Base-by-base conservation (phyloP, 2,113 vertebrate genomes). In the Tupaia chinensis region DNA sequence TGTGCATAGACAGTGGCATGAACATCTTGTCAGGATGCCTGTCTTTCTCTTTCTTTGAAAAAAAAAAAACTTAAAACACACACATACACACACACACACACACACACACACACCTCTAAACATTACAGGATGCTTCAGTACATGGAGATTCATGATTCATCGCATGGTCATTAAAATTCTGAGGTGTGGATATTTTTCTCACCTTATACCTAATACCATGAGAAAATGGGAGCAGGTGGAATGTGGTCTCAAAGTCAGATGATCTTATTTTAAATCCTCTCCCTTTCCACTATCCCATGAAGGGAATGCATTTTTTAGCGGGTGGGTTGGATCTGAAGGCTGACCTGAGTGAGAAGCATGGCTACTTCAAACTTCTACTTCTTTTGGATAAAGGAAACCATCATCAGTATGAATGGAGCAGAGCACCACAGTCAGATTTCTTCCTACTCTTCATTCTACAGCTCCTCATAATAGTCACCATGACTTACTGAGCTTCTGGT, bases 361-460 rank as follows among this genome's bases (percentile, higher is more conserved):
- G 25, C 32, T 10, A 4, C 34, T 63, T 23, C 5, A 11, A 63
- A 56, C 32, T 72, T 34, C 44, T 9, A 27, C 19, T 70, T 73
- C 73, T 61, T 54, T 12, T 19, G 7, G 17, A 14, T 27, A 54
- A 80, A 1, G 34, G 73, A 27, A 54, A 60, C 25, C 32, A 63
- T 20, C 74, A 10, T 3, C 10, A 16, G 83, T 0, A 32, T 25
- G 1, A 72, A 66, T 15, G 20, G 29, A 53, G 32, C 20, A 0
- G 16, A 58, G 2, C 7, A 13, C 5, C 23, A 3, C 0, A n/a
- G n/a, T 0, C 14, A 44, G 16, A 13, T 4, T 13, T 54, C 25
- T 68, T 12, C 60, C 13, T 6, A 7, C 7, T 23, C 25, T 54
- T 56, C 19, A 2, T 68, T 56, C 69, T 27, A 8, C 54, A 82